Conservation (phyloP, 1,140 invertebrate genomes). For the Hirudo medicinalis region DNA sequence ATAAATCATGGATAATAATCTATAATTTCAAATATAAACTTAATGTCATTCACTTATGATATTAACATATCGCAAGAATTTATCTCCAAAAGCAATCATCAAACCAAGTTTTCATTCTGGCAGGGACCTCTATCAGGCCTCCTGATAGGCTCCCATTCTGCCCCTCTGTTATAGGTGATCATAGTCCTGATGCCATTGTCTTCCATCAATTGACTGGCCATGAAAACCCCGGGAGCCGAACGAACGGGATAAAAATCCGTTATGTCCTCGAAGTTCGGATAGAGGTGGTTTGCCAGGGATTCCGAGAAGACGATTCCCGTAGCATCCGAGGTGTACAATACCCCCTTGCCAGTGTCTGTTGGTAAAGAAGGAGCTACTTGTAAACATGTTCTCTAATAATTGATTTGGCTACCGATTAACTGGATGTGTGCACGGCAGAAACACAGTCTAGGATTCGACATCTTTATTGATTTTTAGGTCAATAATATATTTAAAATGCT, state of each 20-base stretch:
- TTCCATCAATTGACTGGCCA: conserved; percentile 36
- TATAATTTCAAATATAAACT: too few relatives aligned
- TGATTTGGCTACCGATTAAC: neutral
- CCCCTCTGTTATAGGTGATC: conserved; percentile 38
- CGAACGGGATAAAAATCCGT: conserved; percentile 36
- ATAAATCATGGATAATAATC: too few relatives aligned
- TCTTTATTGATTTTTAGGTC: neutral
- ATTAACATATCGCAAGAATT: too few relatives aligned
- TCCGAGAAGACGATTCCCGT: conserved; percentile 36
- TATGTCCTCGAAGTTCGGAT: conserved; percentile 34
- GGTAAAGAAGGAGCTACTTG: neutral
- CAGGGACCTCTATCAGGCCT: conserved; percentile 29
- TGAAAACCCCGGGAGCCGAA: conserved; percentile 31
- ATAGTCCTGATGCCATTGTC: conserved; percentile 37
- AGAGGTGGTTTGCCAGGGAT: conserved; percentile 36
- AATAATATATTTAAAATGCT: neutral
- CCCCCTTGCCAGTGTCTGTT: conserved; percentile 38
- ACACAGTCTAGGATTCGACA: neutral
- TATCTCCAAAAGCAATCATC: too few relatives aligned
- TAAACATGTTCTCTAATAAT: neutral
- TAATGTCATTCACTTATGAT: too few relatives aligned
- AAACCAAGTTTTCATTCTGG: conserved; percentile 32
- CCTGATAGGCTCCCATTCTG: conserved; percentile 33
- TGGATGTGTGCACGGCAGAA: neutral
- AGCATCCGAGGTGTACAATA: conserved; percentile 36